Percentiles rank a stretch among this genome's conserved stretches.
Conservation (phyloP, 92 coral and sea anemone genomes). For the Porites cylindrica region DNA sequence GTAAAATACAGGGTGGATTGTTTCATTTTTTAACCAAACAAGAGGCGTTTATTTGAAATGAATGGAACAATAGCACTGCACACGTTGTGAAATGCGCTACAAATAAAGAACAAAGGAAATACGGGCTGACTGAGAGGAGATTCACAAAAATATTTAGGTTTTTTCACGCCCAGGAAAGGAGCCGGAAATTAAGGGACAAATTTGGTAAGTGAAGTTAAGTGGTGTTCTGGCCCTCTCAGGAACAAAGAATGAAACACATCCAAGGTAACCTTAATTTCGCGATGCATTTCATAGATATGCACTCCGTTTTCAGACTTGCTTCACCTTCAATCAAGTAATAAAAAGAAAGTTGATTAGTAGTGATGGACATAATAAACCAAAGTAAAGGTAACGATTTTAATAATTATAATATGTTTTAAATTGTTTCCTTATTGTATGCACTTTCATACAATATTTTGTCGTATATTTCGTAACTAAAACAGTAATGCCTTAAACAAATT, state of each 20-base stretch:
- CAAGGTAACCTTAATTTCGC: conserved; percentile 11
- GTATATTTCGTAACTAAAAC: no score
- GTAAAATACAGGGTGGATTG: conserved; percentile 44
- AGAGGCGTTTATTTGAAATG: conserved; percentile 9
- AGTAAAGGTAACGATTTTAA: conserved; percentile 10
- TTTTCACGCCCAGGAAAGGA: not conserved
- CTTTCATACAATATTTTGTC: not conserved
- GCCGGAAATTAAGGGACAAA: not conserved
- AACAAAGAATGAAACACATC: conserved; percentile 8
- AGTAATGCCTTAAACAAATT: no score
- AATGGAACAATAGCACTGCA: conserved; percentile 31
- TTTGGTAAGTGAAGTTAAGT: no score
- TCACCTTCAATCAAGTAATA: conserved; percentile 22
- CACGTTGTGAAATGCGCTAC: conserved; percentile 23
- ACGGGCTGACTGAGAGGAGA: not conserved
- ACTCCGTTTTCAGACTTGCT: not conserved
- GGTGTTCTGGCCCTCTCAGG: not conserved
- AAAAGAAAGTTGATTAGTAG: conserved; percentile 34
- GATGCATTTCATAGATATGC: conserved; percentile 1
- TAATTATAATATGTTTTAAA: not conserved
- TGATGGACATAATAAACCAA: conserved; percentile 16
- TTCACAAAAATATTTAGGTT: not conserved
- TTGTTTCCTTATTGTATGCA: not conserved
- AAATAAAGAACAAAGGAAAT: conserved; percentile 50
- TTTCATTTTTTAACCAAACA: conserved; percentile 38